phyloP scores from a whole-genome alignment of 2,113 vertebrate species.

The Cichladusa arquata region DNA sequence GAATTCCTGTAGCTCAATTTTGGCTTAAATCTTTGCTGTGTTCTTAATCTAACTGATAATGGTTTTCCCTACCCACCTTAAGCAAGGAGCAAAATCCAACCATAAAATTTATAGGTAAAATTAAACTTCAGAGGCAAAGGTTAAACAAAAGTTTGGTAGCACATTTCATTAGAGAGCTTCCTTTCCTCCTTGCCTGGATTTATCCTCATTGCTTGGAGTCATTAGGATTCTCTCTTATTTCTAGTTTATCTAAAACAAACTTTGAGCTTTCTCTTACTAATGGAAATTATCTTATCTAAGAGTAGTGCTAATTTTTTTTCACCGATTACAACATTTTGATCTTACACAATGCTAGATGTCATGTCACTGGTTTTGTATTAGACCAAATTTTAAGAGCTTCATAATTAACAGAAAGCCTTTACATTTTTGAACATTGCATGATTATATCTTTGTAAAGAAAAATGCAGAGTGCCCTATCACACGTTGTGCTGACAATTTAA shows the following conservation, averaged over 20 bases:
- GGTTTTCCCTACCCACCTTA: background rate
- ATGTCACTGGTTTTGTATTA: background rate
- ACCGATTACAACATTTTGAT: background rate
- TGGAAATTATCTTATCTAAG: background rate
- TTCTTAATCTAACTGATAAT: background rate
- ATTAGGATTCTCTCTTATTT: background rate
- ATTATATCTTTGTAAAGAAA: background rate
- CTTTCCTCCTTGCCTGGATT: background rate
- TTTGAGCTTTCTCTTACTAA: background rate
- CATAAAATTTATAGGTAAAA: background rate
- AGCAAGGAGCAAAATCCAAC: background rate
- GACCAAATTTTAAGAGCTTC: background rate
- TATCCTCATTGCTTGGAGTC: background rate
- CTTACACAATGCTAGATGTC: background rate
- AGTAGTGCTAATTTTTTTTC: background rate
- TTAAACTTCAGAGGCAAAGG: background rate
- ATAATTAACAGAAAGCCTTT: background rate
- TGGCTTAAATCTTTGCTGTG: background rate
- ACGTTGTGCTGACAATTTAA: background rate
- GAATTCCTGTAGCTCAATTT: background rate
- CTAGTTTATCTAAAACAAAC: background rate
- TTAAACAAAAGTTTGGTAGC: background rate
- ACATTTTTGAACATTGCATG: background rate
- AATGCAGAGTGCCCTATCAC: background rate
- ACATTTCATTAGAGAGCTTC: background rate